Evolutionary conservation across 1,140 invertebrate genomes (phyloP).

Genomic region (Drosophila paulistorum): DNA sequence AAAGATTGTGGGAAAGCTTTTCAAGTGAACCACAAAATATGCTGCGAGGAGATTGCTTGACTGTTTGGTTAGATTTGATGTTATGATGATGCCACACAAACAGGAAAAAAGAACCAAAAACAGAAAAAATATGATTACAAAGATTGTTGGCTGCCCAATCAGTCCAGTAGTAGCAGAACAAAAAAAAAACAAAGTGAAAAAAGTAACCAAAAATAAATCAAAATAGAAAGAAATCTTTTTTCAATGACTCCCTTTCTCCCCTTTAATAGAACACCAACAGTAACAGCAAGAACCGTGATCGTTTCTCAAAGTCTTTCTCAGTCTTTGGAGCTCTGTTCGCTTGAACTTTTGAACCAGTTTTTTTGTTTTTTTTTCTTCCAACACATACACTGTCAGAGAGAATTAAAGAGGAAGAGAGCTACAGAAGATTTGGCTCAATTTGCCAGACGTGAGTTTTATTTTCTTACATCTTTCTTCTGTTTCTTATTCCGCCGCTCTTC

Average conservation of each 20-base stretch:
- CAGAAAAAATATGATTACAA: conserved; percentile 12
- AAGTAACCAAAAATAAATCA: conserved; percentile 16
- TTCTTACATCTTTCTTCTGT: conserved; percentile 36
- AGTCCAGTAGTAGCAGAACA: not conserved
- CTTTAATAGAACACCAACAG: conserved; percentile 15
- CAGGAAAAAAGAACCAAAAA: not conserved
- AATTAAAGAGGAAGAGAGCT: not conserved
- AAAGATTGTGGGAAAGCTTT: conserved; percentile 42
- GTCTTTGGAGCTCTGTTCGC: conserved; percentile 33
- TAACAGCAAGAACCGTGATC: conserved; percentile 26
- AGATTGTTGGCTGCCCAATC: conserved; percentile 10
- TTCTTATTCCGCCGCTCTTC: not conserved
- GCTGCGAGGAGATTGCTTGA: conserved; percentile 1
- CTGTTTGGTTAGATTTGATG: conserved; percentile 9
- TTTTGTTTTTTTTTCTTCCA: not conserved
- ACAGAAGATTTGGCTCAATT: conserved; percentile 34
- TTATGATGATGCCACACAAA: not conserved
- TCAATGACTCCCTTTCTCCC: conserved; percentile 58
- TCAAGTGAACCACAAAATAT: conserved; percentile 41
- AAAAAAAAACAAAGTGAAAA: conserved; percentile 10
- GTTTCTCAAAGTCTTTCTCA: conserved; percentile 34
- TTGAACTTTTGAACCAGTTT: conserved; percentile 81
- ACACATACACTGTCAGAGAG: not conserved
- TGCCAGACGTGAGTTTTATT: conserved; percentile 51
- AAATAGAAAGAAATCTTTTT: conserved; percentile 15